Percentiles rank a stretch among this genome's conserved stretches.
These are phyloP conservation scores for Iguana delicatissima DNA, from an alignment of 2,797 vertebrate species.

Conservation along the genomic window DNA sequence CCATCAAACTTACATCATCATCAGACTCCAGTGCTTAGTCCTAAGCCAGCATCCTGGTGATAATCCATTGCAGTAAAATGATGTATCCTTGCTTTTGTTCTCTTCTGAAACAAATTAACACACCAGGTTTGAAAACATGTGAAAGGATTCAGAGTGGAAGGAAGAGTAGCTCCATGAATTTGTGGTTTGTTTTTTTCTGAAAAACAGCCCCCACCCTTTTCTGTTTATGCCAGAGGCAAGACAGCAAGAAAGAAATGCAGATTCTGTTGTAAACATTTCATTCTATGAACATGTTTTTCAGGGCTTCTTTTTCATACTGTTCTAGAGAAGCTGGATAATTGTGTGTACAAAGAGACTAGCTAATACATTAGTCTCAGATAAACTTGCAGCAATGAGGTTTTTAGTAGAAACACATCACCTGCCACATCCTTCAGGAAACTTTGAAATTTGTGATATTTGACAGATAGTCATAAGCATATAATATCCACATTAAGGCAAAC, in stretches of 20 bases:
- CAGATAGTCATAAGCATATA: not conserved
- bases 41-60: conserved; percentile 14
- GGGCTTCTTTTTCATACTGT: not conserved
- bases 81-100: not conserved
- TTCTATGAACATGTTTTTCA: not conserved
- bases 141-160: conserved; percentile 18
- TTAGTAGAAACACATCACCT: not conserved
- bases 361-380: not conserved
- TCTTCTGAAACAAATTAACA: conserved; percentile 22
- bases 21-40: not conserved
- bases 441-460: not conserved
- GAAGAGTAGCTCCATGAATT: conserved; percentile 33
- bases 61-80: conserved; percentile 34
- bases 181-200: conserved; percentile 43
- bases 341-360: not conserved
- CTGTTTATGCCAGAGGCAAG: not conserved
- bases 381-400: not conserved
- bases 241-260: not conserved
- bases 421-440: not conserved
- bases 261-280: not conserved
- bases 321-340: conserved; percentile 1
- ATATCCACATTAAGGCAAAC: not conserved
- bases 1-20: conserved; percentile 15
- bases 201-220: conserved; percentile 32
- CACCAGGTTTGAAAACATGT: conserved; percentile 1